Base-by-base conservation (phyloP, 2,113 vertebrate genomes). In the Osmerus mordax region DNA sequence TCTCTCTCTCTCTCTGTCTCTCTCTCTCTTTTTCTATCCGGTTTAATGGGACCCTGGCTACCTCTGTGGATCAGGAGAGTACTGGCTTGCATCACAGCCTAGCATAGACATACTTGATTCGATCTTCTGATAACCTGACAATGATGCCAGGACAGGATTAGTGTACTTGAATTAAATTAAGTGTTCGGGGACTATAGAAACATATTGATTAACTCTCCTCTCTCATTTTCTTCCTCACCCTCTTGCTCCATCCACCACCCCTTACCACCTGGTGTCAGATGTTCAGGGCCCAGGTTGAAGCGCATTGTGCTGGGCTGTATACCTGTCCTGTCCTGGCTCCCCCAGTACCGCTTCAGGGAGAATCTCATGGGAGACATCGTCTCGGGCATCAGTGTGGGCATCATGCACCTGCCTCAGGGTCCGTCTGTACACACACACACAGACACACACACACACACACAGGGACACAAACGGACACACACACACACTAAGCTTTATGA, bases 341-440 rank as follows among this genome's bases (percentile, higher is more conserved):
- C 96, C 25, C 85, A 73, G 3, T 98, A 99, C 89, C 90, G 92
- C 0, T 0, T 96, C 79, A 94, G 89, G 67, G 94, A 97, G 60
- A 96, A 95, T 85, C 89, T 92, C 6, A 18, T 93, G 0, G 95
- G 96, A 3, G 97, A 98, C 79, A 61, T 97, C 4, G 16, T 91
- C 54, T 94, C 97, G 0, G 97, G 97, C 72, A 86, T 96, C 89
- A 98, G 96, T 0, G 94, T 97, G 78, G 95, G 94, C 77, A 96
- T 99, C 87, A 96, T 99, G 93, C 95, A 98, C 83, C 91, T 99
- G 62, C 96, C 97, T 2, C 96, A 97, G 83, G 95, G 96, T 97
- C 64, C 69, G 84, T 84, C 29, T 18, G 58, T 16, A 28, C 12
- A 23, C 4, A 53, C 8, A 3, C 3, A 51, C 32, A 36, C n/a